Conservation (phyloP, 2,113 vertebrate species). For the Circaetus gallicus region DNA sequence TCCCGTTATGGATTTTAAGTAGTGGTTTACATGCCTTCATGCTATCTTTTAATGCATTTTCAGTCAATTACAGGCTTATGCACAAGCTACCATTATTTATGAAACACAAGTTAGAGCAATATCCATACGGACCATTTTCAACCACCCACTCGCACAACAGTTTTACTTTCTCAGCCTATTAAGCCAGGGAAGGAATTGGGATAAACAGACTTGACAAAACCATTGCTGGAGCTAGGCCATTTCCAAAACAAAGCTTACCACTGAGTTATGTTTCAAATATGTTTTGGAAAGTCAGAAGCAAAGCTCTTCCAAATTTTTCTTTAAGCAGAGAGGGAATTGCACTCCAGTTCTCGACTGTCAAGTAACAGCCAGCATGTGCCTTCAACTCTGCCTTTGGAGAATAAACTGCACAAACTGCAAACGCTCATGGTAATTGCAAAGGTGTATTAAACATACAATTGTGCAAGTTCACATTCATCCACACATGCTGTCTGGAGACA, state of each 20-base stretch:
- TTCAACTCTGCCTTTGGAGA: neutral
- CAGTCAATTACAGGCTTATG: neutral
- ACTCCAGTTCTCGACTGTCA: neutral
- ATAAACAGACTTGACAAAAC: slow-evolving; percentile 51
- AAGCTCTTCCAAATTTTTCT: slow-evolving; percentile 27
- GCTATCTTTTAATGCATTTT: neutral
- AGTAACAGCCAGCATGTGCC: neutral
- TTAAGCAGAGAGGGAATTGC: neutral
- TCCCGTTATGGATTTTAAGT: neutral
- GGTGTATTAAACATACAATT: neutral
- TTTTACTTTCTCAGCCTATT: slow-evolving; percentile 47
- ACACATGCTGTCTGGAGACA: neutral
- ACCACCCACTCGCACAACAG: neutral
- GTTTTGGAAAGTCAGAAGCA: slow-evolving; percentile 33
- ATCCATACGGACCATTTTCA: slow-evolving; percentile 20
- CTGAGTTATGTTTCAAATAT: slow-evolving; percentile 52
- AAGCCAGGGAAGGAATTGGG: neutral
- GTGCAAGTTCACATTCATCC: neutral
- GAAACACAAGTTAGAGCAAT: neutral
- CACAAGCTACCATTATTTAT: neutral
- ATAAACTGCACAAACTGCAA: neutral
- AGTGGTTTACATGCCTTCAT: neutral
- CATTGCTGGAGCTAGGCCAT: neutral
- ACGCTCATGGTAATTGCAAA: accelerated
- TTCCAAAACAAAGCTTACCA: slow-evolving; percentile 60